Evolutionary conservation across 2,888 invertebrate species (phyloP).

Genomic region (Catonia carolina): DNA sequence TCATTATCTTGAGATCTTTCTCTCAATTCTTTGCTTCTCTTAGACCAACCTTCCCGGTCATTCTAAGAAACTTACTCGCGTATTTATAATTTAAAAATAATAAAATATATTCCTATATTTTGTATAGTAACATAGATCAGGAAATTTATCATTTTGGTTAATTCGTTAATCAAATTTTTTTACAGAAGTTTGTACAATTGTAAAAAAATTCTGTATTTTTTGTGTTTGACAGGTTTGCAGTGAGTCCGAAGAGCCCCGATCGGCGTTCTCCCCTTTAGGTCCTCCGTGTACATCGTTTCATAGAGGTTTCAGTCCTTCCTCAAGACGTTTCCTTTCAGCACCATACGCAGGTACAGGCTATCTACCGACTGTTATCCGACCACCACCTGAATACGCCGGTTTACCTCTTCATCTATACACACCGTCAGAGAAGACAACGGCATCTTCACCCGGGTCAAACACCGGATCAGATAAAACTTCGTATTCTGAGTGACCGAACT

Average conservation of each 20-base stretch:
- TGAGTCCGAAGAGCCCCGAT: slow-evolving; percentile 47
- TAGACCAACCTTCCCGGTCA: too few species aligned
- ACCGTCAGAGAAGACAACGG: slow-evolving; percentile 38
- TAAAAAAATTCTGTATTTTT: too few species aligned
- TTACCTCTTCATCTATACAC: slow-evolving; percentile 40
- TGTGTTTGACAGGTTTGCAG: slow-evolving; percentile 28
- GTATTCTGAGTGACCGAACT: slow-evolving; percentile 46
- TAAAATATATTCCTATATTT: too few species aligned
- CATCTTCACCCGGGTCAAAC: slow-evolving; percentile 47
- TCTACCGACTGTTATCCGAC: slow-evolving; percentile 66
- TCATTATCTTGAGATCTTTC: too few species aligned
- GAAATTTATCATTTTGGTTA: too few species aligned
- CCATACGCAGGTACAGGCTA: slow-evolving; percentile 80
- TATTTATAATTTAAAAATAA: too few species aligned
- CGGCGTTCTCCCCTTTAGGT: slow-evolving; percentile 69
- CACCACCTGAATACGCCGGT: slow-evolving; percentile 41
- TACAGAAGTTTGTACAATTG: too few species aligned
- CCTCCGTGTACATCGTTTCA: slow-evolving; percentile 42
- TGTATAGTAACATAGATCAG: too few species aligned
- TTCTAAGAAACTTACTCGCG: too few species aligned
- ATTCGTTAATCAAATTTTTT: too few species aligned
- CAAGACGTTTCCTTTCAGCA: slow-evolving; percentile 68
- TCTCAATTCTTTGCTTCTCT: too few species aligned
- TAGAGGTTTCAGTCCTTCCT: slow-evolving; percentile 45
- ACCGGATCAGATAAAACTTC: slow-evolving; percentile 51